Base-by-base conservation (phyloP, 2,113 vertebrate species). In the Glaucidium brasilianum region DNA sequence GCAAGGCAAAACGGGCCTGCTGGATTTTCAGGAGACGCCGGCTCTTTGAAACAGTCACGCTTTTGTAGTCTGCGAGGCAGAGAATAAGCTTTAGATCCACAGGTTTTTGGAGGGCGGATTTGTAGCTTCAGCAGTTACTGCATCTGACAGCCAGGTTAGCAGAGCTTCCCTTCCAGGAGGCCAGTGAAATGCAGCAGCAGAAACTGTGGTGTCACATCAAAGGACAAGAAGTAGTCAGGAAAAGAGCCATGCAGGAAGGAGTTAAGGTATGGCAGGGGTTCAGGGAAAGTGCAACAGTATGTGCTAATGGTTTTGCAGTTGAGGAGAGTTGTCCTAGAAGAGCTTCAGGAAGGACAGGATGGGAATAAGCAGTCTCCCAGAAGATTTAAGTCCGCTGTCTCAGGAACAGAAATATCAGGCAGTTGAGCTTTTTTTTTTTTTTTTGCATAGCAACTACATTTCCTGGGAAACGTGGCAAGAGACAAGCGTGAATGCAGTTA, bases 251-350 rank as follows among this genome's bases (percentile, higher is more conserved):
- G 37, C 81, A 71, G 87, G 94, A 92, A 92, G 89, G 91, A 94
- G 95, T 92, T 95, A 94, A 95, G 74, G 84, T 23, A 89, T 8
- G 37, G 56, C 89, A 45, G 89, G 78, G 29, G 86, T 96, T 93
- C 95, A 97, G 95, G 94, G 94, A 95, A 92, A 94, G 95, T 94
- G 89, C 91, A 92, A 19, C 84, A 64, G 37, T 72, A 79, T 37
- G 74, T 62, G 78, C 92, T 95, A 83, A 93, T 83, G 90, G 67
- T 71, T 90, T 91, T 92, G 69, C 69, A 90, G 84, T 92, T 37
- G 62, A 59, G 45, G 87, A 69, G 87, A 94, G 95, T 90, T 96
- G 89, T 91, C 81, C 91, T 96, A 6, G 62, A 92, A 91, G 62
- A 89, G 63, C 77, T 85, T 39, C 62, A n/a, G 76, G 80, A 95